Conservation (phyloP, 2,888 invertebrate genomes). For the Achlya flavicornis region DNA sequence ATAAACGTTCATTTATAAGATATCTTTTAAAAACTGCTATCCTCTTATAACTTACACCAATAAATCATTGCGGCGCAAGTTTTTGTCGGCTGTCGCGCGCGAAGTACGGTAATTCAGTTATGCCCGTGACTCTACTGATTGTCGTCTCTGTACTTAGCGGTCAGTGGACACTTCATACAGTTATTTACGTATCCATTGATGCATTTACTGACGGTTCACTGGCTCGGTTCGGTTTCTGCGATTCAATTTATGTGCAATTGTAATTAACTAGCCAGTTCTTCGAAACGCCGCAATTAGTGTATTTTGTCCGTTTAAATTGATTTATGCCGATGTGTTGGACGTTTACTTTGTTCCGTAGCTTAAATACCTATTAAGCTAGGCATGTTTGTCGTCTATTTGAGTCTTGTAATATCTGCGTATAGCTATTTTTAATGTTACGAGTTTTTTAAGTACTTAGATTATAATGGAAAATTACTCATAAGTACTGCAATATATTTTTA, state of each 20-base stretch:
- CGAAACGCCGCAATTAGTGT: neutral
- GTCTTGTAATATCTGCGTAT: neutral
- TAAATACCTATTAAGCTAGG: no score
- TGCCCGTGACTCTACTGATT: constrained; percentile 47
- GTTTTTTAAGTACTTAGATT: no score
- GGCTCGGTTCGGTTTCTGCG: neutral
- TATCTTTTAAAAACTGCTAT: neutral
- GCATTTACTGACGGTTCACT: constrained; percentile 3
- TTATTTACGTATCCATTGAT: constrained; percentile 21
- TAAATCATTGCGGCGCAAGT: constrained; percentile 38
- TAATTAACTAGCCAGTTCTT: constrained; percentile 22
- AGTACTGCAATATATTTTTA: no score
- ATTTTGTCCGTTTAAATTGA: neutral
- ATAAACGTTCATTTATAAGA: no score
- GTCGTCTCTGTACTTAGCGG: constrained; percentile 31
- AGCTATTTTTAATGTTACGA: no score
- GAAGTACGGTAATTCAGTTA: constrained; percentile 52
- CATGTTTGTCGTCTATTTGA: neutral
- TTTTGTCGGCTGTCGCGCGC: constrained; percentile 37
- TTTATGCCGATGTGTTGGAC: neutral
- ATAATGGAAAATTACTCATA: no score
- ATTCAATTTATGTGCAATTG: constrained; percentile 13
- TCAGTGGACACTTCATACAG: constrained; percentile 38
- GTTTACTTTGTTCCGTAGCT: neutral
- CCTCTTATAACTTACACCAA: constrained; percentile 21